Base-by-base conservation (phyloP, 2,113 vertebrate species). In the Pomatostomus ruficeps region DNA sequence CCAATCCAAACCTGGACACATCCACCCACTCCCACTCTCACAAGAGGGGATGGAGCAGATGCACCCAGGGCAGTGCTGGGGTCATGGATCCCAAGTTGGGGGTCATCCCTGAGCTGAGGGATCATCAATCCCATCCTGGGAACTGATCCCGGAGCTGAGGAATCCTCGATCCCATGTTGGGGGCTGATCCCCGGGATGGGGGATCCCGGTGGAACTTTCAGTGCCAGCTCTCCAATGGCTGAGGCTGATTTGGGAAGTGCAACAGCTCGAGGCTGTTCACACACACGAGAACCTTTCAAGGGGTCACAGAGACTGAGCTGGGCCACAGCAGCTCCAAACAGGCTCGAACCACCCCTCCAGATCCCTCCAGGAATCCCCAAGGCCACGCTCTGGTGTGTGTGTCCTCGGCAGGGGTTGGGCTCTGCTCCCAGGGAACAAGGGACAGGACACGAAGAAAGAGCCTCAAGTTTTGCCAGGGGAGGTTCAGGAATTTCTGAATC, bases 1-100 rank as follows among this genome's bases (percentile, higher is more conserved):
- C 12, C 0, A 0, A 28, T 16, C 77, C 65, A 31, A 42, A 49
- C 21, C 75, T 4, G 29, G 68, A 28, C n/a, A 7, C 20, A 12
- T 20, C 43, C 68, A 11, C 35, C 62, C 51, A 28, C 7, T 14
- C 61, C 55, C 20, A 28, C 7, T 14, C 61, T 51, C 20, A 12
- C n/a, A 2, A 2, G 62, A 65, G 14, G 5, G 36, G 43, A 49
- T 11, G 22, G 49, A 79, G 22, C 48, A 33, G 49, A 57, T 1
- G 11, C 16, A 45, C 2, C 59, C 35, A 3, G 38, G 48, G 9
- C 22, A 25, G 4, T 4, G 9, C 6, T 45, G 7, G 6, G 43
- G 3, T 45, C 1, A 3, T 6, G 21, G 74, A 48, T 36, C 33
- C 20, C 28, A 9, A 0, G 7, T 0, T 38, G 57, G 61, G 38